phyloP scores from a whole-genome alignment of 2,888 invertebrate genomes.

The Tetragonula carbonaria region DNA sequence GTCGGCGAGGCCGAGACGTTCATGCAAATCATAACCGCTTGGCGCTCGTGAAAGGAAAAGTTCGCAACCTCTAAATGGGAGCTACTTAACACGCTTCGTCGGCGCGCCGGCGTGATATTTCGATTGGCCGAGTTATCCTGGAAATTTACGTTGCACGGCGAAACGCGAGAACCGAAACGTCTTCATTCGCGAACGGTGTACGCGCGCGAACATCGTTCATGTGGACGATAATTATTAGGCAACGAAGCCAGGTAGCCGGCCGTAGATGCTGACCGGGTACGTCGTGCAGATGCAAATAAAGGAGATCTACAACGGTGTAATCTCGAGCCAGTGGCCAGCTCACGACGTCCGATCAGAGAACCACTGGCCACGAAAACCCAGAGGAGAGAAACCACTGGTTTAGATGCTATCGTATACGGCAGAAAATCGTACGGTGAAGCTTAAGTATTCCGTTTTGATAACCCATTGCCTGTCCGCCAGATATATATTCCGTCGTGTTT shows the following conservation, averaged over 20 bases:
- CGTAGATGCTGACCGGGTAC: slow-evolving; percentile 66
- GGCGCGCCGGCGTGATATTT: slow-evolving; percentile 29
- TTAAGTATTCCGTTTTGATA: slow-evolving; percentile 25
- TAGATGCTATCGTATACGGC: slow-evolving; percentile 56
- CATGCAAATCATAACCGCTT: slow-evolving; percentile 35
- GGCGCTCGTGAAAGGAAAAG: slow-evolving; percentile 43
- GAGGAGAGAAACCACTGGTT: slow-evolving; percentile 47
- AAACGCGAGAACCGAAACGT: slow-evolving; percentile 55
- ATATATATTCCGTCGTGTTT: background rate
- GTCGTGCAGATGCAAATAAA: slow-evolving; percentile 76
- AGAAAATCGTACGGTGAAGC: slow-evolving; percentile 53
- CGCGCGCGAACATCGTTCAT: slow-evolving; percentile 37
- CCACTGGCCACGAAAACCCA: slow-evolving; percentile 33
- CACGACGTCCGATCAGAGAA: slow-evolving; percentile 61
- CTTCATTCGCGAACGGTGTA: slow-evolving; percentile 51
- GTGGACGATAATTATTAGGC: slow-evolving; percentile 74
- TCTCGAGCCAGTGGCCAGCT: slow-evolving; percentile 64
- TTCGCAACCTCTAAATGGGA: slow-evolving; percentile 46
- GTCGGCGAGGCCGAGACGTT: slow-evolving; percentile 1
- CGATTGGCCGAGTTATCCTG: slow-evolving; percentile 60
- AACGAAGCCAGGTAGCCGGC: slow-evolving; percentile 66
- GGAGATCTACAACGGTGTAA: slow-evolving; percentile 72
- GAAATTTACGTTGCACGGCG: slow-evolving; percentile 61
- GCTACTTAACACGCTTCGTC: slow-evolving; percentile 44
- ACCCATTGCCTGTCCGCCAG: background rate